A percentile compares a stretch with the other conserved stretches of the same genome.
These are phyloP conservation scores for Aspidiotus destructor DNA, from an alignment of 2,888 invertebrate species.

Conservation along the genomic window DNA sequence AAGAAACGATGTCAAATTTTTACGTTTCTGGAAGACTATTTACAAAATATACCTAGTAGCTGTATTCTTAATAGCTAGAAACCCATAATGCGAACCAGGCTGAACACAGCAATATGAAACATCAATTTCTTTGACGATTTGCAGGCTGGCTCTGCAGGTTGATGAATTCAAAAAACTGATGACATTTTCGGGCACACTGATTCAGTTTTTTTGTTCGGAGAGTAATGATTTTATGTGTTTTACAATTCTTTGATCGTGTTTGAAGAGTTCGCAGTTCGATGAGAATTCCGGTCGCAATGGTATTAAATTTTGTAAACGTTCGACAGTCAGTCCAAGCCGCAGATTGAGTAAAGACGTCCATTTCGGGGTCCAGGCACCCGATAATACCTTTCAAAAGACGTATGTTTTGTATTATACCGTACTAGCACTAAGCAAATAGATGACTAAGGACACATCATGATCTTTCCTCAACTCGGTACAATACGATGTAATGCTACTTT, in stretches of 20 bases:
- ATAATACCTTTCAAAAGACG: constrained; percentile 43
- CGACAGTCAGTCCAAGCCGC: constrained; percentile 45
- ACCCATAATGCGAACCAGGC: too few relatives aligned
- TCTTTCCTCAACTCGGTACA: background rate
- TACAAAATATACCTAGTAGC: too few relatives aligned
- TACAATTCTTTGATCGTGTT: constrained; percentile 43
- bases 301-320: constrained; percentile 42
- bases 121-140: too few relatives aligned
- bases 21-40: too few relatives aligned
- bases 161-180: too few relatives aligned
- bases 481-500: too few relatives aligned
- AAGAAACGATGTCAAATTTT: too few relatives aligned
- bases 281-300: constrained; percentile 47
- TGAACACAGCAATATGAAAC: too few relatives aligned
- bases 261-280: constrained; percentile 41
- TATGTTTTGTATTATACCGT: constrained; percentile 32
- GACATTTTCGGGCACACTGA: too few relatives aligned
- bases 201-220: too few relatives aligned
- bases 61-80: too few relatives aligned
- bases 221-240: constrained; percentile 23
- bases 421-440: background rate
- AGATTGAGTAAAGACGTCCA: constrained; percentile 46
- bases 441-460: background rate
- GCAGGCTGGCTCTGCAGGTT: too few relatives aligned
- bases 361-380: constrained; percentile 45